Evolutionary conservation across 1,140 invertebrate species (phyloP).

Genomic region (Solen grandis): DNA sequence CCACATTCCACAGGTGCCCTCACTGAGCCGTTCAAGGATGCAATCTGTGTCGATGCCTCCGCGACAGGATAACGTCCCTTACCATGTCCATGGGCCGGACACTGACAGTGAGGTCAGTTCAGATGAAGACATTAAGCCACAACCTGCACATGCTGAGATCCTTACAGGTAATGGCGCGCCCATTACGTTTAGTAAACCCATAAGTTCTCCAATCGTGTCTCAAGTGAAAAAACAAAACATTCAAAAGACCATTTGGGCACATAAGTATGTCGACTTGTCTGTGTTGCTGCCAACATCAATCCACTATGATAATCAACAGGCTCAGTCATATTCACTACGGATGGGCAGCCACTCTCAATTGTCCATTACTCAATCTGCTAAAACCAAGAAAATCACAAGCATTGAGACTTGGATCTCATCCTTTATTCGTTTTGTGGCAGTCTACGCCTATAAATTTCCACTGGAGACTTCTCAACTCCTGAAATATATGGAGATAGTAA

Average conservation of each 20-base stretch:
- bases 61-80: too few species aligned
- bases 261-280: constrained; percentile 1
- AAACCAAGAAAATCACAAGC: neutral
- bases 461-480: neutral
- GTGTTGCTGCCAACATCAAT: neutral
- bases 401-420: constrained; percentile 8
- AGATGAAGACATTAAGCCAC: too few species aligned
- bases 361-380: neutral
- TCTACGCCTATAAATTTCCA: neutral
- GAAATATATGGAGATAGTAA: constrained; percentile 16
- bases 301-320: neutral
- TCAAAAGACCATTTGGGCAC: neutral
- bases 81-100: too few species aligned
- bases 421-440: neutral
- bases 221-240: neutral
- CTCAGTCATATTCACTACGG: neutral
- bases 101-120: too few species aligned
- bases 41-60: too few species aligned
- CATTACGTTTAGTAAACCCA: constrained; percentile 7
- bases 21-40: too few species aligned
- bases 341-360: constrained; percentile 2
- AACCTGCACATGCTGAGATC: too few species aligned
- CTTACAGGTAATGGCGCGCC: constrained; percentile 6
- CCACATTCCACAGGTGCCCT: too few species aligned
- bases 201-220: neutral